phyloP scores from a whole-genome alignment of 2,797 vertebrate genomes.

The Gymnoscopelus microlampas region DNA sequence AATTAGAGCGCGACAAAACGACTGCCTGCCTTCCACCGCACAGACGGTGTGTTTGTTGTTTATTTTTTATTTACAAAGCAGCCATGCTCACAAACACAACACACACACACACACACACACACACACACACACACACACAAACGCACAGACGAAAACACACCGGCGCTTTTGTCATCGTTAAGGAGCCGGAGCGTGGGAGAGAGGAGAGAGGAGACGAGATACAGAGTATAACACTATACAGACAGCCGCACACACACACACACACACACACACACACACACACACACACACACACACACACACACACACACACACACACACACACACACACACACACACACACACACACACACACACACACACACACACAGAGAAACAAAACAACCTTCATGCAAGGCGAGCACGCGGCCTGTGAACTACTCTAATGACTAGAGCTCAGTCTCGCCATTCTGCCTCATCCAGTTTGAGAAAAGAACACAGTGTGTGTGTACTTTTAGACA shows the following conservation, averaged over 20 bases:
- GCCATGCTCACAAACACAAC: slow-evolving; percentile 75
- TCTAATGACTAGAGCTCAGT: slow-evolving; percentile 82
- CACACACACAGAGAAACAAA: slow-evolving; percentile 69
- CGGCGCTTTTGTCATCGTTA: slow-evolving; percentile 78
- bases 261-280: slow-evolving; percentile 28
- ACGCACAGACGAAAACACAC: slow-evolving; percentile 43
- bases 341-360: slow-evolving; percentile 29
- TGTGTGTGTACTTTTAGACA: slow-evolving; percentile 58
- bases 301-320: neutral
- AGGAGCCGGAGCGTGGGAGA: slow-evolving; percentile 77
- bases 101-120: slow-evolving; percentile 52
- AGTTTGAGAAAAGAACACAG: slow-evolving; percentile 83
- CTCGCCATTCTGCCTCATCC: slow-evolving; percentile 81
- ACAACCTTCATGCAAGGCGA: slow-evolving; percentile 72
- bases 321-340: slow-evolving; percentile 13
- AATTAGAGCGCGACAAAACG: slow-evolving; percentile 82
- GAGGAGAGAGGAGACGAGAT: slow-evolving; percentile 40
- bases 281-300: slow-evolving; percentile 28
- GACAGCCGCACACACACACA: slow-evolving; percentile 9
- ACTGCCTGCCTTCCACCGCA: slow-evolving; percentile 58
- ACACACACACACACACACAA: slow-evolving; percentile 36
- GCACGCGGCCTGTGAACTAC: slow-evolving; percentile 71
- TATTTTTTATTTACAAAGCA: slow-evolving; percentile 55
- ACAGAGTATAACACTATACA: neutral
- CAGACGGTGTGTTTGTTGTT: slow-evolving; percentile 68